These are phyloP conservation scores for Linurgus olivaceus DNA, from an alignment of 2,797 vertebrate species.

Conservation along the genomic window DNA sequence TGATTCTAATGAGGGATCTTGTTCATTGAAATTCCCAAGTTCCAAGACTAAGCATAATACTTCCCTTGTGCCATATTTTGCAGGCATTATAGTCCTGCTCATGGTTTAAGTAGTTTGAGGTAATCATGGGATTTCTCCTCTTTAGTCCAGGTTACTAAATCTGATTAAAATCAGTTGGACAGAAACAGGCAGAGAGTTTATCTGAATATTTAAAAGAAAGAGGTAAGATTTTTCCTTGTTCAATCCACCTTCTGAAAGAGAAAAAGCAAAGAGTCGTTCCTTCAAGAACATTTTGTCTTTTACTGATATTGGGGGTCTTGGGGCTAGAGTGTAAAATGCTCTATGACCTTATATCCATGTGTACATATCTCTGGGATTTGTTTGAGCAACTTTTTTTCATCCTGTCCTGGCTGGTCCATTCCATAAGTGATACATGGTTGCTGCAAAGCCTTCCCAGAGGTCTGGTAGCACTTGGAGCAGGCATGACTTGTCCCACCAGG, in stretches of 20 bases:
- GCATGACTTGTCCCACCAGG: neutral
- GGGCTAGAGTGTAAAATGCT: neutral
- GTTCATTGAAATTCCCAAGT: neutral
- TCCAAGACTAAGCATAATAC: neutral
- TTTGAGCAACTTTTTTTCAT: neutral
- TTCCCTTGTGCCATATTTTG: neutral
- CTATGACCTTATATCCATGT: neutral
- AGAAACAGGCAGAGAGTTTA: neutral
- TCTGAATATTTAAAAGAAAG: neutral
- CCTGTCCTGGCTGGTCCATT: neutral
- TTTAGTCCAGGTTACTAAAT: neutral
- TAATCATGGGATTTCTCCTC: neutral
- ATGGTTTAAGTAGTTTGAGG: neutral
- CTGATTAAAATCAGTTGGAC: neutral
- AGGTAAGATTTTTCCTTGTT: neutral
- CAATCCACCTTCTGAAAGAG: neutral
- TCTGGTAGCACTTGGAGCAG: neutral
- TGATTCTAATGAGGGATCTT: conserved; percentile 19
- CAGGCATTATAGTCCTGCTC: neutral
- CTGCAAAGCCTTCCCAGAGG: neutral
- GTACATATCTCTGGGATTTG: neutral
- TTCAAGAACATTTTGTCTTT: neutral
- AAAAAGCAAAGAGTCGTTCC: neutral
- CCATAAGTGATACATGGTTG: rapidly evolving
- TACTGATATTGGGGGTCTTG: neutral